A percentile compares a stretch with the other conserved stretches of the same genome.
These are phyloP conservation scores for Chloropsis hardwickii DNA, from an alignment of 2,113 vertebrate genomes.

Conservation along the genomic window DNA sequence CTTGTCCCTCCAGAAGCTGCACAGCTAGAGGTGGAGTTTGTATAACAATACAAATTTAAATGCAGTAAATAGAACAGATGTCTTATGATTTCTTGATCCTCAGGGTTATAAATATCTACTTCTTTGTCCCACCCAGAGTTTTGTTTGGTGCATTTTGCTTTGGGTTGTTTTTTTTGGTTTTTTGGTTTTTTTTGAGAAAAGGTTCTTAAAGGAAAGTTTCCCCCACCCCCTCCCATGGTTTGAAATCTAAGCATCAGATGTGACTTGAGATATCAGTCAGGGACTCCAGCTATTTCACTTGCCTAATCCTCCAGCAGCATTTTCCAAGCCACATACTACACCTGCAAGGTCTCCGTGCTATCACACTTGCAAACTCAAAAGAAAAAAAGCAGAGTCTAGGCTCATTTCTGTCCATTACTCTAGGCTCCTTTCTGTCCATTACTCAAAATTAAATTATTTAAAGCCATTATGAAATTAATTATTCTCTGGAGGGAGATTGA, in stretches of 20 bases:
- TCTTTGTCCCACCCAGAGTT: conserved; percentile 24
- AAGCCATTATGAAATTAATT: background rate
- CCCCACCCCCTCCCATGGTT: background rate
- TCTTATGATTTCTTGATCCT: conserved; percentile 57
- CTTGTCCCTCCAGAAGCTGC: conserved; percentile 60
- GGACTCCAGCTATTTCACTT: conserved; percentile 12
- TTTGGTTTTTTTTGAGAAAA: background rate
- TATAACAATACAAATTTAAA: conserved; percentile 51
- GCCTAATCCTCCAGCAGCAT: background rate
- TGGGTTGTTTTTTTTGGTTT: background rate
- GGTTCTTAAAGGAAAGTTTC: background rate
- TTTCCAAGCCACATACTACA: background rate
- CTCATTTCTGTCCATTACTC: too few species aligned
- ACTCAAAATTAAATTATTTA: background rate
- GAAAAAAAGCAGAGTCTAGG: background rate
- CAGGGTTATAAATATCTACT: conserved; percentile 47
- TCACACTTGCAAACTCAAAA: background rate
- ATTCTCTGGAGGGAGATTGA: background rate
- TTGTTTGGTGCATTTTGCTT: background rate
- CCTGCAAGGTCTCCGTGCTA: background rate
- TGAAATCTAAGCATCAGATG: conserved; percentile 34
- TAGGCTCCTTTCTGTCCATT: background rate
- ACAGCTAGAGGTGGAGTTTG: conserved; percentile 45
- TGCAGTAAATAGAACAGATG: conserved; percentile 31
- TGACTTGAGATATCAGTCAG: conserved; percentile 4